Evolutionary conservation across 2,797 vertebrate species (phyloP).

Genomic region (Phrynocephalus vlangalii): DNA sequence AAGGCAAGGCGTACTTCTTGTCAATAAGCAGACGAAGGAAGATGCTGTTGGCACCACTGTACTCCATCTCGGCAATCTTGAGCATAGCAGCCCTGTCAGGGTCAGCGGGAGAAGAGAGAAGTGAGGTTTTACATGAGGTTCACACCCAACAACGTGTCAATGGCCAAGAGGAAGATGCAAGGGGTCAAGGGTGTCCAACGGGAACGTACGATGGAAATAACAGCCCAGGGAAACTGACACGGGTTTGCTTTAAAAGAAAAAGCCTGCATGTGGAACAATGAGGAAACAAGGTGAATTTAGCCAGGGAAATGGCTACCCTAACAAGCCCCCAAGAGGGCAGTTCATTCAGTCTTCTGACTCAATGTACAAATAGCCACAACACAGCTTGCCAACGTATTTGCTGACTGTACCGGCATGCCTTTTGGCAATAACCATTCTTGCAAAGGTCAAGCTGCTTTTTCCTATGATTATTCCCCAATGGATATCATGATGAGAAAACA

Average conservation of each 20-base stretch:
- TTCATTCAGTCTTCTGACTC: not conserved
- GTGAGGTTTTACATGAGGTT: not conserved
- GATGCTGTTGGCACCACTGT: constrained; percentile 97
- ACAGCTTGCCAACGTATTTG: not conserved
- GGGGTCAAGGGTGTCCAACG: not conserved
- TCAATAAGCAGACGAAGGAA: constrained; percentile 95
- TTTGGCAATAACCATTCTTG: not conserved
- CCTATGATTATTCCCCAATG: no score
- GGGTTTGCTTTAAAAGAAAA: not conserved
- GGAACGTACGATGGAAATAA: not conserved
- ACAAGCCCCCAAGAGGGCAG: not conserved
- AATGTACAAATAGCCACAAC: constrained; percentile 3
- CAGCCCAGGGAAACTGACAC: not conserved
- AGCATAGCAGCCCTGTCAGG: constrained; percentile 91
- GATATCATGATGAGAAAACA: not conserved
- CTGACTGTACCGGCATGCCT: not conserved
- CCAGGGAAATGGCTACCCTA: not conserved
- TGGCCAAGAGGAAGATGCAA: not conserved
- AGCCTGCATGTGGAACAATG: not conserved
- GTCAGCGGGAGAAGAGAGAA: not conserved
- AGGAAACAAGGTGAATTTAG: not conserved
- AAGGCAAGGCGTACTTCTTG: constrained; percentile 98
- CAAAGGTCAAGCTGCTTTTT: not conserved
- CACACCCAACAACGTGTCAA: no score
- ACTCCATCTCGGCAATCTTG: constrained; percentile 96